Percentiles rank a stretch among this genome's conserved stretches.
Conservation (phyloP, 2,888 invertebrate genomes). For the Norana najaformis region DNA sequence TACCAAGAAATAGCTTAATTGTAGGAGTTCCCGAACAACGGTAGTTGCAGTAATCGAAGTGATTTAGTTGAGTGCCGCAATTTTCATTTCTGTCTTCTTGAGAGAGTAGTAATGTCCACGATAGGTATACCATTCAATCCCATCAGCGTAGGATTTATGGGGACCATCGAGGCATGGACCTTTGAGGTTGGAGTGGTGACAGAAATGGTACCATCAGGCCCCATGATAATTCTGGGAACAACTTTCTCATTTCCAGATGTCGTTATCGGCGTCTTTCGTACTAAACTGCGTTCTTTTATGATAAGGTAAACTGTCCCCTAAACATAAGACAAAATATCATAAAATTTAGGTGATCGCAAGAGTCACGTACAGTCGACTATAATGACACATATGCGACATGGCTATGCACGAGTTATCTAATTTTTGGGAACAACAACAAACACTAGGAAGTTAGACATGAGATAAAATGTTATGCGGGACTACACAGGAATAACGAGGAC, state of each 20-base stretch:
- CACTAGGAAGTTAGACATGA: too few species aligned
- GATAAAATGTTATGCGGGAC: too few species aligned
- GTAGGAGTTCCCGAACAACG: too few species aligned
- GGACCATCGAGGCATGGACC: constrained; percentile 30
- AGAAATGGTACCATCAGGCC: constrained; percentile 33
- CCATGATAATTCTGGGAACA: constrained; percentile 27
- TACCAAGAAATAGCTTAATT: too few species aligned
- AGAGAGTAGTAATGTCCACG: constrained; percentile 24
- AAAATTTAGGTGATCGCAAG: too few species aligned
- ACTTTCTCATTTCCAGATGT: neutral
- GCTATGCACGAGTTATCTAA: too few species aligned
- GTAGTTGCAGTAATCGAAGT: neutral
- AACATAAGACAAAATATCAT: too few species aligned
- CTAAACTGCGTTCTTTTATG: constrained; percentile 28
- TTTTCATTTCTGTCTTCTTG: constrained; percentile 26
- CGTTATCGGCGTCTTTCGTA: constrained; percentile 31
- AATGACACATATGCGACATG: too few species aligned
- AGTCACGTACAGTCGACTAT: too few species aligned
- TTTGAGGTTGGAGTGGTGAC: constrained; percentile 34
- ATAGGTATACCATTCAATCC: constrained; percentile 26
- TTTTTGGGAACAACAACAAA: too few species aligned
- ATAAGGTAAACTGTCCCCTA: constrained; percentile 29
- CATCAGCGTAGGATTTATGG: constrained; percentile 30
- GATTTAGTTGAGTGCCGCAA: neutral
- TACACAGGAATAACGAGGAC: too few species aligned